Evolutionary conservation across 1,140 invertebrate genomes (phyloP).

Genomic region (Calliopsis andreniformis): DNA sequence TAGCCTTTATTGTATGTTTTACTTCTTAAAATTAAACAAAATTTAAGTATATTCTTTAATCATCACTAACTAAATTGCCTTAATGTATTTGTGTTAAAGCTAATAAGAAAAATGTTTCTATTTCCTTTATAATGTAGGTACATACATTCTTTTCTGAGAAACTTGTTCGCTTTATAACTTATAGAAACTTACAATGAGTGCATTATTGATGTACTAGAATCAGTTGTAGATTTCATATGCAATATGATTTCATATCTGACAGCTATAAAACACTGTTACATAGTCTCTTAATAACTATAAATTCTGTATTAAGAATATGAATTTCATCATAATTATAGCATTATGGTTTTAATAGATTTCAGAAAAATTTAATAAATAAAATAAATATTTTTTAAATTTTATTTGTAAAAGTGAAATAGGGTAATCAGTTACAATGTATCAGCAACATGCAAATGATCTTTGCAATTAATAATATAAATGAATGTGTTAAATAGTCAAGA

Average conservation of each 20-base stretch:
- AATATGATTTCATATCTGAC: constrained; percentile 56
- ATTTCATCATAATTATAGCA: not conserved
- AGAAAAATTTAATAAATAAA: not conserved
- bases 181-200: constrained; percentile 49
- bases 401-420: not conserved
- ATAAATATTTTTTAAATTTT: not conserved
- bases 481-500: no score
- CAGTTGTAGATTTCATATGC: constrained; percentile 29
- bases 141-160: constrained; percentile 31
- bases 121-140: constrained; percentile 15
- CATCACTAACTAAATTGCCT: constrained; percentile 35
- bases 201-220: constrained; percentile 43
- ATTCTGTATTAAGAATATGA: not conserved
- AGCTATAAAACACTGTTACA: constrained; percentile 40
- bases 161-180: constrained; percentile 60
- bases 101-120: constrained; percentile 3
- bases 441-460: constrained; percentile 6
- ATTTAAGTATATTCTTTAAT: not conserved
- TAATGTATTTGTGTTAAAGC: constrained; percentile 20
- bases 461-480: constrained; percentile 24
- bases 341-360: not conserved
- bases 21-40: constrained; percentile 18
- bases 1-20: not conserved
- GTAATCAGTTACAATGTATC: not conserved
- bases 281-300: not conserved